Conservation (phyloP, 1,140 invertebrate species). For the Yoshiicerus persimilis region DNA sequence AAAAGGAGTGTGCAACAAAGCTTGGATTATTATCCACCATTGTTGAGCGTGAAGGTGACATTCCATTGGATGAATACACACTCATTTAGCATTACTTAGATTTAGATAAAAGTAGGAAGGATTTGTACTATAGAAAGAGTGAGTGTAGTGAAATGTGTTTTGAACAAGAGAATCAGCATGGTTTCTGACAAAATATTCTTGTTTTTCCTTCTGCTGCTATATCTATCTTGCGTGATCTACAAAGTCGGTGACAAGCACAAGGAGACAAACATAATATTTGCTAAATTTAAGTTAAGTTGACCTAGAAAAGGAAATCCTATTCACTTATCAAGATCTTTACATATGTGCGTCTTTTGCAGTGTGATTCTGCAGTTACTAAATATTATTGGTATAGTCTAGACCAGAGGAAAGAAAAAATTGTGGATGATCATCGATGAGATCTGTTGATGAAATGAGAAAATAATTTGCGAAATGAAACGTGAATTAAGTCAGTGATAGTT, state of each 20-base stretch:
- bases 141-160: neutral
- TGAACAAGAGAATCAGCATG: neutral
- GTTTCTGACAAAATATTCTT: slow-evolving; percentile 5
- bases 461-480: neutral
- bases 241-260: neutral
- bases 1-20: neutral
- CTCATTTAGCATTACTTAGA: neutral
- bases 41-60: neutral
- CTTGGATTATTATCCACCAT: neutral
- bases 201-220: neutral
- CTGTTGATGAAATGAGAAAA: neutral
- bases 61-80: neutral
- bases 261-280: neutral
- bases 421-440: neutral
- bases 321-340: neutral
- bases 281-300: neutral
- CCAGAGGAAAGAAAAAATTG: neutral
- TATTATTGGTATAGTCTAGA: too few relatives aligned
- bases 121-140: neutral
- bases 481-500: neutral
- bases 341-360: neutral
- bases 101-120: neutral
- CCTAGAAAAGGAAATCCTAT: neutral
- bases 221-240: neutral
- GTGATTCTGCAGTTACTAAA: too few relatives aligned